A percentile compares a stretch with the other conserved stretches of the same genome.
phyloP scores from a whole-genome alignment of 2,113 vertebrate species.

The Campylomormyrus tamandua region DNA sequence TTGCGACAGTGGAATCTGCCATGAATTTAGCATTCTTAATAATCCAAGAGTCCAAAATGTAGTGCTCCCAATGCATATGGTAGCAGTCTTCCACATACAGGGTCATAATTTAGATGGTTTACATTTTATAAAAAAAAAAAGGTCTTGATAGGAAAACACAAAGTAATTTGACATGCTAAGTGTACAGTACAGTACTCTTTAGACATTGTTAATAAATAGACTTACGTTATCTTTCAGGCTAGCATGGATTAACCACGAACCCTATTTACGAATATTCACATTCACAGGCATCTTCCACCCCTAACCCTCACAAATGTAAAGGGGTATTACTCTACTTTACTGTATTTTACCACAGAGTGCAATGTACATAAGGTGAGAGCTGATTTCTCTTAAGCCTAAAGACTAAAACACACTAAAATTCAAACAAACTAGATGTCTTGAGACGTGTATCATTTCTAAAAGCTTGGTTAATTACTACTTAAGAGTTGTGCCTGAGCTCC shows the following conservation, averaged over 20 bases:
- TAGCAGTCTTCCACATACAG: not conserved
- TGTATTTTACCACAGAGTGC: too few species aligned
- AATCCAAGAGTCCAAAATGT: not conserved
- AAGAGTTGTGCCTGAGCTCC: not conserved
- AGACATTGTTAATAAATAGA: not conserved
- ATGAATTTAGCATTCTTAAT: not conserved
- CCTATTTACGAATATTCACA: not conserved
- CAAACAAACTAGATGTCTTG: not conserved
- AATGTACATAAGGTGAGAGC: too few species aligned
- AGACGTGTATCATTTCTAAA: not conserved
- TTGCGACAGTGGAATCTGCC: not conserved
- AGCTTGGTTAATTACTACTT: not conserved
- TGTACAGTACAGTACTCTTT: not conserved
- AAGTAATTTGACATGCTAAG: not conserved
- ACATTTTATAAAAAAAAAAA: not conserved
- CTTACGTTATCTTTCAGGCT: not conserved
- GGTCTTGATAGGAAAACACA: not conserved
- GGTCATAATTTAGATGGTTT: not conserved
- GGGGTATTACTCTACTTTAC: too few species aligned
- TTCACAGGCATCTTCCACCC: not conserved
- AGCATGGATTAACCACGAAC: not conserved
- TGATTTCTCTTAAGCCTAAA: too few species aligned
- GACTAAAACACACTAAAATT: too few species aligned
- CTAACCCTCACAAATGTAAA: not conserved
- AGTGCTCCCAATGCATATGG: not conserved